Conservation (phyloP, 2,888 invertebrate genomes). For the Nephrotoma appendiculata region DNA sequence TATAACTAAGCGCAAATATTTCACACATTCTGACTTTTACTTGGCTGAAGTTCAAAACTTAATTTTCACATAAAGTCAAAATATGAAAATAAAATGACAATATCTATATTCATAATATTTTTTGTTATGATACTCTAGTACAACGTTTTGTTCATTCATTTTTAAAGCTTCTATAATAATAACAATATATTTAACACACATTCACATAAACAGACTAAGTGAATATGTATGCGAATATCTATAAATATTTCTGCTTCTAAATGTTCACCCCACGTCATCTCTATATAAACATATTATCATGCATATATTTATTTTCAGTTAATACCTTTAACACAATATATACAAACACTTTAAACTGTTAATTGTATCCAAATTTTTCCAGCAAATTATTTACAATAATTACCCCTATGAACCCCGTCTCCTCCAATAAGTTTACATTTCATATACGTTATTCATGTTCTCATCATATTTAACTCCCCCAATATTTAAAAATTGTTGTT, state of each 20-base stretch:
- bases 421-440: not conserved
- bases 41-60: not conserved
- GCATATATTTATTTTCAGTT: not conserved
- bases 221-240: not conserved
- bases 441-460: not conserved
- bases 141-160: not conserved
- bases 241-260: not conserved
- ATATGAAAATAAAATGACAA: not conserved
- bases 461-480: not conserved
- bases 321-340: not conserved
- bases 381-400: not conserved
- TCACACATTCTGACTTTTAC: not conserved
- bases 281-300: not conserved
- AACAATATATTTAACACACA: not conserved
- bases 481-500: not conserved
- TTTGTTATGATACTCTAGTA: not conserved
- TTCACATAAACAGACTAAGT: not conserved
- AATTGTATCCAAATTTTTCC: not conserved
- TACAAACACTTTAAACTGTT: not conserved
- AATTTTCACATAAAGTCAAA: not conserved
- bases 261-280: not conserved
- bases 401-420: not conserved
- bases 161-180: not conserved
- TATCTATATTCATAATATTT: not conserved
- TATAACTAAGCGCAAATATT: not conserved